Percentiles rank a stretch among this genome's conserved stretches.
Conservation (phyloP, 2,888 invertebrate species). For the Oligia fasciuncula region DNA sequence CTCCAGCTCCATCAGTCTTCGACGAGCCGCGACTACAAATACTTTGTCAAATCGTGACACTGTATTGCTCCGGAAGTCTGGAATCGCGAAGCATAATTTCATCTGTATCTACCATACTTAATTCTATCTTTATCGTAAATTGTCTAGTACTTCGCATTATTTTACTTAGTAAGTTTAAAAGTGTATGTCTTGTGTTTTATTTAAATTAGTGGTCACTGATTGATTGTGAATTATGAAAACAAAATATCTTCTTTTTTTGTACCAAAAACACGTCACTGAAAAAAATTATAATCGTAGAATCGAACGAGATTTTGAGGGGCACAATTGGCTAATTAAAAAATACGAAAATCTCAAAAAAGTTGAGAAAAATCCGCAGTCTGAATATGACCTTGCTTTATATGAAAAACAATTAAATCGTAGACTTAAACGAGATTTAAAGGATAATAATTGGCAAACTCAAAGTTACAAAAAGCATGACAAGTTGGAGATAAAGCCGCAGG, state of each 20-base stretch:
- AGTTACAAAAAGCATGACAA: neutral
- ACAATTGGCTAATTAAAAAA: slow-evolving; percentile 33
- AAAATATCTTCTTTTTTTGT: neutral
- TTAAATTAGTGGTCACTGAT: neutral
- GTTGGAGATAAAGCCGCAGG: neutral
- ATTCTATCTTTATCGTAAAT: neutral
- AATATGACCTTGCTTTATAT: neutral
- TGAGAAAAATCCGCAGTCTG: neutral
- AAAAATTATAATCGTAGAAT: slow-evolving; percentile 15
- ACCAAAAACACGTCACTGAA: neutral
- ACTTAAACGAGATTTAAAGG: slow-evolving; percentile 15
- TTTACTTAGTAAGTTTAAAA: slow-evolving; percentile 17
- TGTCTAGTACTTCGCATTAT: neutral
- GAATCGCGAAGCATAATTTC: neutral
- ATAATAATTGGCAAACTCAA: slow-evolving; percentile 29
- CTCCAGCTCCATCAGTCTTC: slow-evolving; percentile 34
- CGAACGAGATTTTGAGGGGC: slow-evolving; percentile 23
- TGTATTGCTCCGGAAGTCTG: neutral
- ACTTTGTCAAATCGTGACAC: neutral
- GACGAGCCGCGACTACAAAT: neutral
- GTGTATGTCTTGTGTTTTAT: neutral
- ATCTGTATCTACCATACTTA: neutral
- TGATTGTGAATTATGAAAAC: slow-evolving; percentile 7
- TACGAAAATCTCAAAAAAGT: neutral
- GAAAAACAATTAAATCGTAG: slow-evolving; percentile 1